Conservation (phyloP, 2,797 vertebrate species). For the Rhyacichthys aspro region DNA sequence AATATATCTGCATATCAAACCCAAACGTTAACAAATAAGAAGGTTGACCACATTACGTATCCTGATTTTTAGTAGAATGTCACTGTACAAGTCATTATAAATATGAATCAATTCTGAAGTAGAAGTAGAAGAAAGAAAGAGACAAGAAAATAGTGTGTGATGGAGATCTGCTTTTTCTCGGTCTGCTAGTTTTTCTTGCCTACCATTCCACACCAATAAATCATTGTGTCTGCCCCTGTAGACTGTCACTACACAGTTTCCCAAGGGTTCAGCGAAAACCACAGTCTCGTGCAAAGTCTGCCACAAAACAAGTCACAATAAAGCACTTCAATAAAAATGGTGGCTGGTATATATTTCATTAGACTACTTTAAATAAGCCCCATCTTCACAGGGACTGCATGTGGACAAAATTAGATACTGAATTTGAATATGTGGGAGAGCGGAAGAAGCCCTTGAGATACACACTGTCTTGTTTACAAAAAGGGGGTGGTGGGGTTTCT, state of each 20-base stretch:
- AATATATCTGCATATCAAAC: no score
- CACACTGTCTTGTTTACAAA: constrained; percentile 56
- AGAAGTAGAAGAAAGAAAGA: constrained; percentile 12
- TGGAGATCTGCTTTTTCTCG: constrained; percentile 68
- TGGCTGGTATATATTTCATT: constrained; percentile 70
- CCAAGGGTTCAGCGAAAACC: constrained; percentile 67
- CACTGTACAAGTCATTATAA: no score
- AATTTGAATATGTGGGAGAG: constrained; percentile 70
- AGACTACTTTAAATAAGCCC: constrained; percentile 54
- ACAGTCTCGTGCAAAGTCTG: constrained; percentile 51
- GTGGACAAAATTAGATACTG: constrained; percentile 66
- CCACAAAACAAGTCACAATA: constrained; percentile 47
- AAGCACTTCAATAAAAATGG: constrained; percentile 54
- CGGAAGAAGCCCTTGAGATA: constrained; percentile 62
- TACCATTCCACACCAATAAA: constrained; percentile 62
- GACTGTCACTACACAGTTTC: constrained; percentile 56
- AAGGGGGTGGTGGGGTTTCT: constrained; percentile 30
- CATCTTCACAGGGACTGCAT: constrained; percentile 64
- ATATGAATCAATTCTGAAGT: no score
- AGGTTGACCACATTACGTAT: no score
- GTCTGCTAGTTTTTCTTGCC: constrained; percentile 53
- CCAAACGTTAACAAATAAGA: no score
- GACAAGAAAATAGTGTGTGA: constrained; percentile 40
- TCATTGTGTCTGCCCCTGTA: constrained; percentile 65
- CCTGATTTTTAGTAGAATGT: no score